Conservation (phyloP, 2,888 invertebrate genomes). For the Sipha maydis region DNA sequence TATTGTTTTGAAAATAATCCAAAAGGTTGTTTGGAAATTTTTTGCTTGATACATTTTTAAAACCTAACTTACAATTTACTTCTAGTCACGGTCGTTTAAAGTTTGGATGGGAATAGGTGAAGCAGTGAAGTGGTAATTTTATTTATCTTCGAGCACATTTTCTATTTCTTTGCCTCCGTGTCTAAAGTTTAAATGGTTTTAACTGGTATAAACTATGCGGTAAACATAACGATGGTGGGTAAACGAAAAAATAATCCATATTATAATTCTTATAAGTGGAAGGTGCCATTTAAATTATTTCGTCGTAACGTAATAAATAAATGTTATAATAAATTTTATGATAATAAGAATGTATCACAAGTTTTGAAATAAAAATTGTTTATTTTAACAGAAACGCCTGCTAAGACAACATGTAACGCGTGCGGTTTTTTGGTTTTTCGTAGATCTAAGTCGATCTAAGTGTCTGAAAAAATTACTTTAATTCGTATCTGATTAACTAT, state of each 20-base stretch:
- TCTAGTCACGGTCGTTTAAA: neutral
- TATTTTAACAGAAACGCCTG: too few species aligned
- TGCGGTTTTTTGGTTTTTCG: too few species aligned
- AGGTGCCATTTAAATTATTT: neutral
- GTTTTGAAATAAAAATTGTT: too few species aligned
- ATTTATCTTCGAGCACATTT: conserved; percentile 12
- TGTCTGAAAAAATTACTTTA: too few species aligned
- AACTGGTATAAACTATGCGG: neutral
- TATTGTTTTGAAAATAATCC: neutral
- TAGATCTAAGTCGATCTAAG: too few species aligned
- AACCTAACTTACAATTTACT: neutral
- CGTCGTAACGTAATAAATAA: neutral
- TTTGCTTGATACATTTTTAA: neutral
- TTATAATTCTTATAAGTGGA: neutral
- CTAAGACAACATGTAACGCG: too few species aligned
- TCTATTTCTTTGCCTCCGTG: neutral
- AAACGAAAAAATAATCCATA: neutral
- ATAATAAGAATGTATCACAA: too few species aligned
- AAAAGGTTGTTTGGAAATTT: neutral
- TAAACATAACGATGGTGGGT: neutral
- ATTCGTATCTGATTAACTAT: too few species aligned
- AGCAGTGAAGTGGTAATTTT: conserved; percentile 1
- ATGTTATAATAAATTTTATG: too few species aligned
- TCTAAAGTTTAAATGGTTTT: conserved; percentile 24
- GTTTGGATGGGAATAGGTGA: neutral